Evolutionary conservation across 1,140 invertebrate genomes (phyloP), one percentile per base, ranked within the genome.

Genomic region (Augochlora pura): DNA sequence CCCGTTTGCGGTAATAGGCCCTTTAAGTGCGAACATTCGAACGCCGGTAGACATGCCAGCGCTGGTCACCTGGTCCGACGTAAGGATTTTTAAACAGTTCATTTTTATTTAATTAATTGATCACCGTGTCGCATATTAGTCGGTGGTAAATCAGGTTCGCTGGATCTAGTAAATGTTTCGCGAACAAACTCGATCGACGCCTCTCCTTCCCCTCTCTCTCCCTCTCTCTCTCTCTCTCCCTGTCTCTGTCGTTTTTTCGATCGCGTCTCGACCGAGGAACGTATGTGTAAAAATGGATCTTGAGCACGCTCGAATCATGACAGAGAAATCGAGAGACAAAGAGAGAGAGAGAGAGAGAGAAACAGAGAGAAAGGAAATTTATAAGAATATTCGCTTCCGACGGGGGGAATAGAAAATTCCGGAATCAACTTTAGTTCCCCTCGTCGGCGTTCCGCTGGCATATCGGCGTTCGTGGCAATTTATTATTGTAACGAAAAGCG

Each of bases 401-500:
- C 9, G 39, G 23, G 23, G 4, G 38, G 21, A 12, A 16, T 23
- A 42, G 63, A 16, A 38, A 65, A 42, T 5, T 25, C 10, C 52
- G 38, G 54, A 52, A 65, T 39, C 52, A 16, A 21, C 54, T 74
- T 21, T 18, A 14, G 4, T 3, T 4, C 16, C 16, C 18, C 25
- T 64, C 60, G 77, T 66, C 77, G 38, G 63, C 21, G n/a, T 52
- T 72, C 4, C 21, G 80, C 86, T 88, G 87, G 82, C 84, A 84
- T 82, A 83, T 77, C 79, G 49, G 84, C 86, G 84, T 88, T 91
- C 84, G 81, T 77, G 83, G 77, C 83, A 85, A 88, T 90, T 90
- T 87, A 87, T 66, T 91, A 88, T 88, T 90, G 78, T 88, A 88
- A 89, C 63, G 77, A 88, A 62, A 87, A 49, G 72, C 67, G 86